phyloP scores from a whole-genome alignment of 2,113 vertebrate species.

The Cariama cristata region DNA sequence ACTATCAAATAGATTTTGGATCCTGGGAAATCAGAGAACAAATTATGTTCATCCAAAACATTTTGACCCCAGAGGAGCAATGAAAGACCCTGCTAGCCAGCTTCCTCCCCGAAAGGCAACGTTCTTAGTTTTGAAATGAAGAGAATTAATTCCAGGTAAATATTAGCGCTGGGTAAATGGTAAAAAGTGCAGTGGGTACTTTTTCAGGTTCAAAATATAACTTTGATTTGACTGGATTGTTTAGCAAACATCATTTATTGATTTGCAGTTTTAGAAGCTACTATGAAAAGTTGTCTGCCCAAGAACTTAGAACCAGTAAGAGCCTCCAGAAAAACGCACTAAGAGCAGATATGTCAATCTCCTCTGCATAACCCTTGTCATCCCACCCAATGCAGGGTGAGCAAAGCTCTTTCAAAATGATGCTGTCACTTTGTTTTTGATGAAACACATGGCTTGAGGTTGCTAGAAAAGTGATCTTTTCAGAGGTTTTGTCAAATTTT shows the following conservation, averaged over 20 bases:
- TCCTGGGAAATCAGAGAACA: background rate
- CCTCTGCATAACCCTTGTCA: fast-evolving
- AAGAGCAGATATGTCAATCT: background rate
- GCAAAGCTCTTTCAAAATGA: background rate
- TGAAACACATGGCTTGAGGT: background rate
- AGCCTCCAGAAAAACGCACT: fast-evolving
- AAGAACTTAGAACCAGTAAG: background rate
- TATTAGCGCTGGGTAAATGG: background rate
- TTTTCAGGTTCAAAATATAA: background rate
- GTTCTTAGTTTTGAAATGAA: fast-evolving
- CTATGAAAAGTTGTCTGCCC: background rate
- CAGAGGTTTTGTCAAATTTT: background rate
- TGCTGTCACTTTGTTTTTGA: background rate
- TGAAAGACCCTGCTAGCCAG: background rate
- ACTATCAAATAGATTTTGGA: background rate
- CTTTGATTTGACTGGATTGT: background rate
- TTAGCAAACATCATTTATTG: background rate
- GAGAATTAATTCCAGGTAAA: background rate
- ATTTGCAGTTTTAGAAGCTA: background rate
- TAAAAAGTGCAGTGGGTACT: background rate
- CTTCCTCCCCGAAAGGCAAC: background rate
- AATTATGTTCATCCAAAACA: background rate
- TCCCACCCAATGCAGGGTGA: fast-evolving
- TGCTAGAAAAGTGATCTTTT: background rate
- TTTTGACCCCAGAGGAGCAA: background rate